Base-by-base conservation (phyloP, 53 echinoderm and acorn worm genomes). In the Holothuria scabra region DNA sequence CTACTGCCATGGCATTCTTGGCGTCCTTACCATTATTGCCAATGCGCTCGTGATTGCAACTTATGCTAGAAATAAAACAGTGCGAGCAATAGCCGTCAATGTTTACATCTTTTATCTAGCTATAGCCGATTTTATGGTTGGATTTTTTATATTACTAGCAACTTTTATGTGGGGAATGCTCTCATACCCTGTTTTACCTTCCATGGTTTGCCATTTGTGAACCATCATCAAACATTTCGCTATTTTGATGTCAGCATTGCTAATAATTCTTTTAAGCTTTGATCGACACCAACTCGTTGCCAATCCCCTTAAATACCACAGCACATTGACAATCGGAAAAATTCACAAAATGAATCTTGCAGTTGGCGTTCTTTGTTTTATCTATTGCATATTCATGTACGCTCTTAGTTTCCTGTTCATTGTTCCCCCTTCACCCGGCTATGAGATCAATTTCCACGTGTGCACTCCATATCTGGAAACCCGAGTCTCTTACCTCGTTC, bases 101-200 rank as follows among this genome's bases (percentile, higher is more conserved):
- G 64, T 78, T 21, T 78, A 78, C 30, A 52, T 59, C 3, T 57
- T 59, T 58, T 78, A 78, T 78, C 30, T 78, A 29, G 78, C 78
- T 0, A 30, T 78, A 11, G 56, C 58, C 16, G 78, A 78, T 20
- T 57, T 56, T 56, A 19, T 78, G 8, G 78, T 78, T 5, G 78
- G 78, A 78, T 8, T 31, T 26, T 78, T 78, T 16, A 32, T 78
- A 30, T 18, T 78, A 28, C 31, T 78, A 16, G 48, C 52, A 6
- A 16, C 28, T 32, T 57, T 31, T 21, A 20, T 78, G 8, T 78
- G 78, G 78, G 78, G 33, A 0, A 57, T 78, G 22, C 30, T 78
- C 18, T 57, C 29, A 5, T 78, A 26, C 33, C 78, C 78, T 29
- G 78, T 30, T 0, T 57, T 78, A 31, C 57, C 57, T 10, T 11